These are phyloP conservation scores for Neodiprion pinetum DNA, from an alignment of 1,140 invertebrate genomes.

Conservation along the genomic window DNA sequence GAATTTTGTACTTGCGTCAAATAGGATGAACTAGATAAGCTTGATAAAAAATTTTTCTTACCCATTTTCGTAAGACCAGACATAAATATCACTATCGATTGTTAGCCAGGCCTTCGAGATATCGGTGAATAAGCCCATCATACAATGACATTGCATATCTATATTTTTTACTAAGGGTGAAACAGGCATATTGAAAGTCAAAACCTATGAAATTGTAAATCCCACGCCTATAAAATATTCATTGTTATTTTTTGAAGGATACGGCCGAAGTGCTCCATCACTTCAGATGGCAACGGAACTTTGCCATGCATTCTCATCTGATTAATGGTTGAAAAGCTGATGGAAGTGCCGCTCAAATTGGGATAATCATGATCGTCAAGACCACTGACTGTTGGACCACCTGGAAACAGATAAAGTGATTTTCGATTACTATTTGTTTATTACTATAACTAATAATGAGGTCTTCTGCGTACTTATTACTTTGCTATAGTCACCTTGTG, in stretches of 20 bases:
- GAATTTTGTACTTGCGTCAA: slow-evolving; percentile 10
- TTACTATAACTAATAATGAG: slow-evolving; percentile 17
- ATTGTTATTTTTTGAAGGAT: slow-evolving; percentile 67
- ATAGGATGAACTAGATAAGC: neutral
- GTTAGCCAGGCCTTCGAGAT: slow-evolving; percentile 96
- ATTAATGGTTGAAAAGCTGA: slow-evolving; percentile 73
- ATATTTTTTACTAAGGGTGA: slow-evolving; percentile 40
- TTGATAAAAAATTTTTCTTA: slow-evolving; percentile 26
- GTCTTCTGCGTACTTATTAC: neutral
- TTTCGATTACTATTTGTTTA: slow-evolving; percentile 34
- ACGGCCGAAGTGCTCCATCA: slow-evolving; percentile 94
- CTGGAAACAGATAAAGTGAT: slow-evolving; percentile 63
- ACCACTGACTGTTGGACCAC: slow-evolving; percentile 82
- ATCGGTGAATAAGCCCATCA: slow-evolving; percentile 96
- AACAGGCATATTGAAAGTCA: slow-evolving; percentile 19
- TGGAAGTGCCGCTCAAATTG: slow-evolving; percentile 70
- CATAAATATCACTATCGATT: slow-evolving; percentile 97
- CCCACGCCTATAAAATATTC: slow-evolving; percentile 61
- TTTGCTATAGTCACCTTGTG: slow-evolving; percentile 47
- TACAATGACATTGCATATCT: slow-evolving; percentile 94
- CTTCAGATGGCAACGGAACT: slow-evolving; percentile 88
- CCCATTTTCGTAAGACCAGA: slow-evolving; percentile 70
- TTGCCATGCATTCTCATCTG: slow-evolving; percentile 84
- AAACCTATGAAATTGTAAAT: slow-evolving; percentile 49
- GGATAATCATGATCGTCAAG: slow-evolving; percentile 91